Evolutionary conservation across 1,140 invertebrate species (phyloP).

Genomic region (Brachionus rubens): DNA sequence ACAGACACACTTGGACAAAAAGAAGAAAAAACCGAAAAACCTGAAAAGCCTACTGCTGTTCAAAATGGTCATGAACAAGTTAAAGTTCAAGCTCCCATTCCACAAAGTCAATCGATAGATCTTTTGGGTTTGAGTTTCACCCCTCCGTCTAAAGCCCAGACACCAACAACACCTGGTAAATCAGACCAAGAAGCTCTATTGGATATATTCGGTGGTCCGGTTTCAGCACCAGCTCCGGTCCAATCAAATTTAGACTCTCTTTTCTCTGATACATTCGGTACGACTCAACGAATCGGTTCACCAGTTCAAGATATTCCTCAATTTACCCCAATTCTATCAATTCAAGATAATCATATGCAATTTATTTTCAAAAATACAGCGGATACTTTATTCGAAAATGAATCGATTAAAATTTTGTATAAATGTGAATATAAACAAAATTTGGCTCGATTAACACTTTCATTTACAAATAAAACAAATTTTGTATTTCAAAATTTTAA

Average conservation of each 20-base stretch:
- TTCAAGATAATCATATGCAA: conserved; percentile 11
- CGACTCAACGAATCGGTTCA: background rate
- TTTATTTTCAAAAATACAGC: conserved; percentile 67
- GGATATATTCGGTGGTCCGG: conserved; percentile 41
- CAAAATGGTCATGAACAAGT: conserved; percentile 8
- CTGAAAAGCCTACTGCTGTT: background rate
- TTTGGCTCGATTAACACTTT: conserved; percentile 86
- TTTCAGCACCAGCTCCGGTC: background rate
- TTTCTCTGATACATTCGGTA: conserved; percentile 6
- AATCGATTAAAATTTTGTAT: conserved; percentile 94
- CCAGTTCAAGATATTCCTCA: background rate
- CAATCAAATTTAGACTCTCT: conserved; percentile 13
- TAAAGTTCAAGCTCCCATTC: background rate
- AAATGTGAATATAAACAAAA: conserved; percentile 91
- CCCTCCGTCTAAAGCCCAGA: background rate
- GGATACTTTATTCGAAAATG: conserved; percentile 96
- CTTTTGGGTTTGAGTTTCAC: conserved; percentile 14
- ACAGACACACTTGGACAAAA: background rate
- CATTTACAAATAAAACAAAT: conserved; percentile 97
- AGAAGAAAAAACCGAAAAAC: conserved; percentile 26
- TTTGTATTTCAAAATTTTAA: conserved; percentile 46
- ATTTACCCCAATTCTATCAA: background rate
- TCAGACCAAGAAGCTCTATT: conserved; percentile 36
- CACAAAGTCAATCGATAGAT: background rate
- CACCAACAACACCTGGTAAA: background rate